Evolutionary conservation across 2,797 vertebrate genomes (phyloP).

Genomic region (Ciconia nigra): DNA sequence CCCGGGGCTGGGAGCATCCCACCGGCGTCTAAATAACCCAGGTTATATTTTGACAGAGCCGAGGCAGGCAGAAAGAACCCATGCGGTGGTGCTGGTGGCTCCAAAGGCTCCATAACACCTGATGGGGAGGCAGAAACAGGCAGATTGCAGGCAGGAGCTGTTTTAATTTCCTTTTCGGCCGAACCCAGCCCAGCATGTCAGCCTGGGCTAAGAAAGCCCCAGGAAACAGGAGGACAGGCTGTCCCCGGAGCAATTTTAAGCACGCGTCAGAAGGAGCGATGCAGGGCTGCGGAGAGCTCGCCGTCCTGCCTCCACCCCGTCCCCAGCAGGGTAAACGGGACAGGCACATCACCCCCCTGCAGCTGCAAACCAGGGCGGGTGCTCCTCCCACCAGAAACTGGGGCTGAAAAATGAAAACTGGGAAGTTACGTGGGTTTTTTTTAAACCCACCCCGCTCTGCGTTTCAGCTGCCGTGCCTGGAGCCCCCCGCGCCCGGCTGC

Average conservation of each 20-base stretch:
- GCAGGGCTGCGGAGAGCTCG: background rate
- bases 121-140: background rate
- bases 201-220: background rate
- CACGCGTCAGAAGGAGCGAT: background rate
- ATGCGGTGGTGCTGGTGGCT: background rate
- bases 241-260: background rate
- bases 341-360: rapidly evolving
- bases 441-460: rapidly evolving
- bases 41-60: background rate
- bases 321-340: background rate
- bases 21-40: rapidly evolving
- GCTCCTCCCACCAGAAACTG: background rate
- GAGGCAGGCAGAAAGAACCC: background rate
- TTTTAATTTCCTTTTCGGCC: background rate
- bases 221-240: background rate
- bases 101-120: rapidly evolving
- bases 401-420: background rate
- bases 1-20: background rate
- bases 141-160: background rate
- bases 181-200: background rate
- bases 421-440: background rate
- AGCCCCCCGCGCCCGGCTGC: background rate
- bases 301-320: background rate
- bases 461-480: background rate
- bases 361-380: background rate